A percentile compares a stretch with the other conserved stretches of the same genome.
Conservation (phyloP, 2,113 vertebrate species). For the Herpailurus yagouaroundi region DNA sequence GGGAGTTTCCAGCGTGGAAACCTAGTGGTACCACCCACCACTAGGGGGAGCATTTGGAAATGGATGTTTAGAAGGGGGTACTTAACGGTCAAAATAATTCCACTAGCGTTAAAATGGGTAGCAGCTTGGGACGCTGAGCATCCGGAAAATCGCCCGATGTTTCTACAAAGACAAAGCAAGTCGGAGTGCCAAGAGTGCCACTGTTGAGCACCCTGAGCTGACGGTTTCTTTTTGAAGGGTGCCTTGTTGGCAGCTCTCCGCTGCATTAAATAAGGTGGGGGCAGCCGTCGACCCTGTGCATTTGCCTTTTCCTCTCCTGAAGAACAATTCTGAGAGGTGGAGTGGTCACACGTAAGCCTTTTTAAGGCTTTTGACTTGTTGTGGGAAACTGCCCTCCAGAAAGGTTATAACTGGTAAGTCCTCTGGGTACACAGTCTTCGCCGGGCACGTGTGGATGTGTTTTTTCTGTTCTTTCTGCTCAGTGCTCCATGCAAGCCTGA, state of each 20-base stretch:
- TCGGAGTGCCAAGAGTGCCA: neutral
- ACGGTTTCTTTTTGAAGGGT: neutral
- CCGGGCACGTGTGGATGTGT: fast-evolving
- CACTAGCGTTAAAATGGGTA: neutral
- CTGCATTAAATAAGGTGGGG: neutral
- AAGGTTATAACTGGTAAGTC: fast-evolving
- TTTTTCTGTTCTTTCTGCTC: neutral
- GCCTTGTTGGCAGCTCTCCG: neutral
- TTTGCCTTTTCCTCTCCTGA: neutral
- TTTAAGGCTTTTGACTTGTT: neutral
- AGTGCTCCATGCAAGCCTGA: neutral
- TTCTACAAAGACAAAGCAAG: neutral
- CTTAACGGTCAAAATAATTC: neutral
- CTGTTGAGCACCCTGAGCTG: neutral
- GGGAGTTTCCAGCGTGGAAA: neutral
- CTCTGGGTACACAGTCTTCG: neutral
- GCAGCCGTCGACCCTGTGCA: neutral
- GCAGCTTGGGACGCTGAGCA: neutral
- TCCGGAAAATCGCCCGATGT: neutral
- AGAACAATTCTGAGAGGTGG: neutral
- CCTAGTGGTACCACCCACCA: neutral
- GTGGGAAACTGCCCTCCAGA: neutral
- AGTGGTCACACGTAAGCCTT: neutral
- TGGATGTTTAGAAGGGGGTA: neutral
- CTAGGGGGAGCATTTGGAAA: constrained; percentile 27